A percentile compares a stretch with the other conserved stretches of the same genome.
phyloP scores from a whole-genome alignment of 92 coral and sea anemone species.

The Siderastrea radians region DNA sequence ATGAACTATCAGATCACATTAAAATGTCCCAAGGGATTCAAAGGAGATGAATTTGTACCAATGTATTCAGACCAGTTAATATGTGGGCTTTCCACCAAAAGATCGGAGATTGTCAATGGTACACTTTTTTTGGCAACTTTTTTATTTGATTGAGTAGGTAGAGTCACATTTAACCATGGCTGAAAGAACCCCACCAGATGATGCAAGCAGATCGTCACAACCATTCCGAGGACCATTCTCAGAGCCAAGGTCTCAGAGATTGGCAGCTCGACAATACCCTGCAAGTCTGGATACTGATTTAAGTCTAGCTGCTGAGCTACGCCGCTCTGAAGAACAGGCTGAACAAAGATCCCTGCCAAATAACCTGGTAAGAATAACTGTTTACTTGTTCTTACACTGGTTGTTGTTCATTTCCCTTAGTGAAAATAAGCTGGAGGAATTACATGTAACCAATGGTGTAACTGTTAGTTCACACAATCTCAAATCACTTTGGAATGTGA shows the following conservation, averaged over 20 bases:
- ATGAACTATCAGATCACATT: no score
- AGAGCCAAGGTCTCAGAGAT: constrained; percentile 89
- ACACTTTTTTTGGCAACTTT: no score
- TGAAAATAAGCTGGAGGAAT: no score
- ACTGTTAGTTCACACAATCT: no score
- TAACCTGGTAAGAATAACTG: constrained; percentile 76
- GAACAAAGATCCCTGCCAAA: constrained; percentile 90
- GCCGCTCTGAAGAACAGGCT: constrained; percentile 84
- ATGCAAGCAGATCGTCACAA: constrained; percentile 60
- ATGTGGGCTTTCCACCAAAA: no score
- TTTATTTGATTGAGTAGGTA: not conserved
- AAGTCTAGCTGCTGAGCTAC: constrained; percentile 89
- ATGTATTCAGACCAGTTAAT: no score
- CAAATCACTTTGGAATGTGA: no score
- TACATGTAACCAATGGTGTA: no score
- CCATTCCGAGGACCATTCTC: constrained; percentile 66
- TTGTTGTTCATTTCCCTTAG: not conserved
- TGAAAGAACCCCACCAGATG: constrained; percentile 85
- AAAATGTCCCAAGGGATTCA: no score
- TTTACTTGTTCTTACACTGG: not conserved
- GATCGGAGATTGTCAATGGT: no score
- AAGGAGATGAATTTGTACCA: no score
- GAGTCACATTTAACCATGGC: constrained; percentile 74
- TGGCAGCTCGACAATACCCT: constrained; percentile 87
- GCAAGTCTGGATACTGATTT: constrained; percentile 91